Evolutionary conservation across 2,888 invertebrate species (phyloP).

Genomic region (Limenitis arthemis): DNA sequence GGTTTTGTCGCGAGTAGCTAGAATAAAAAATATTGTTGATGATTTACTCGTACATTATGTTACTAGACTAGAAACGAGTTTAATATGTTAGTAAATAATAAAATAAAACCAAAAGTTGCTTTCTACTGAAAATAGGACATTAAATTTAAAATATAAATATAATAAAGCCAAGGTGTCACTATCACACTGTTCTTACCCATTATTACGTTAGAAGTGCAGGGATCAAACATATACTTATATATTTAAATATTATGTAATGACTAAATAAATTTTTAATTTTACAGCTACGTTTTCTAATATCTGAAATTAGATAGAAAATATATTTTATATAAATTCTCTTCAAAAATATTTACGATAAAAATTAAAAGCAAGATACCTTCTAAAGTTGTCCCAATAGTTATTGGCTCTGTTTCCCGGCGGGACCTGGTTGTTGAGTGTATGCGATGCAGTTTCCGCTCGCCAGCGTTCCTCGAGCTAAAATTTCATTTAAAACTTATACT

Average conservation of each 20-base stretch:
- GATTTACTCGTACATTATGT: slow-evolving; percentile 20
- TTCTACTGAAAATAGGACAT: not conserved
- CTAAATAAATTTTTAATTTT: slow-evolving; percentile 7
- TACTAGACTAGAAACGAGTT: slow-evolving; percentile 5
- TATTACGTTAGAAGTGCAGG: slow-evolving; percentile 25
- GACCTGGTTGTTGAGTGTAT: slow-evolving; percentile 89
- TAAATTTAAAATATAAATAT: slow-evolving; percentile 7
- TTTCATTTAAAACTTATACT: not conserved
- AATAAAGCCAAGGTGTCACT: slow-evolving; percentile 25
- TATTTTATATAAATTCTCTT: slow-evolving; percentile 8
- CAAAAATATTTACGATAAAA: not conserved
- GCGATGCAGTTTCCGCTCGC: slow-evolving; percentile 62
- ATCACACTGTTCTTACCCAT: slow-evolving; percentile 45
- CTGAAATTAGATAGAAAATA: slow-evolving; percentile 52
- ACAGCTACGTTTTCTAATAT: slow-evolving; percentile 41
- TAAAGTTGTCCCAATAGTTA: slow-evolving; percentile 95
- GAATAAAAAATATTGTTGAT: slow-evolving; percentile 25
- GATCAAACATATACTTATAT: slow-evolving; percentile 27
- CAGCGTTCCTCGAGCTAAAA: slow-evolving; percentile 66
- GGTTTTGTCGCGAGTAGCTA: slow-evolving; percentile 92
- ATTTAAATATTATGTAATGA: slow-evolving; percentile 23
- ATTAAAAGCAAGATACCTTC: slow-evolving; percentile 76
- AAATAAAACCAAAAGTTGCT: not conserved
- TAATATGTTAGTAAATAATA: slow-evolving; percentile 1
- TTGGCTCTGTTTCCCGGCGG: slow-evolving; percentile 92